Evolutionary conservation across 2,888 invertebrate genomes (phyloP).

Genomic region (Coremacera marginata): DNA sequence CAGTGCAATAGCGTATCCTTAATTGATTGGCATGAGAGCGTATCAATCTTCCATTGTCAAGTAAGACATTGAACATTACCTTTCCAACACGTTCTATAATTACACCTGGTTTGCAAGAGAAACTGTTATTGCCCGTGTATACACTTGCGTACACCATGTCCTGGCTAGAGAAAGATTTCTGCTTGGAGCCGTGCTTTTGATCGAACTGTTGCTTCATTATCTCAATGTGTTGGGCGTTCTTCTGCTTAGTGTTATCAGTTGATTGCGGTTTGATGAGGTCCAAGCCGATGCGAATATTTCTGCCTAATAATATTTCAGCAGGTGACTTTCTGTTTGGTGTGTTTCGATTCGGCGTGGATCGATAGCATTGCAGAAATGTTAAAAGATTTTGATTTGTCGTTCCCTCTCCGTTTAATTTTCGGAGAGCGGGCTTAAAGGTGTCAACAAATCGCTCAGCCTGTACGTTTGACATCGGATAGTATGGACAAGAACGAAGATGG

Average conservation of each 20-base stretch:
- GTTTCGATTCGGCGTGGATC: slow-evolving; percentile 47
- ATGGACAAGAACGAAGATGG: slow-evolving; percentile 37
- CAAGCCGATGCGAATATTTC: slow-evolving; percentile 42
- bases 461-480: slow-evolving; percentile 48
- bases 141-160: too few relatives aligned
- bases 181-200: too few relatives aligned
- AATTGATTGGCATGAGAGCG: background rate
- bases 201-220: too few relatives aligned
- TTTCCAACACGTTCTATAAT: slow-evolving; percentile 16
- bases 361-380: slow-evolving; percentile 45
- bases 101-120: slow-evolving; percentile 23
- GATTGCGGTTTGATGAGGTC: slow-evolving; percentile 42
- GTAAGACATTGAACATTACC: background rate
- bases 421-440: slow-evolving; percentile 46
- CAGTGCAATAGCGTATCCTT: background rate
- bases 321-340: slow-evolving; percentile 43
- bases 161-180: too few relatives aligned
- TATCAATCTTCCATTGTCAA: background rate
- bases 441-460: slow-evolving; percentile 50
- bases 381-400: slow-evolving; percentile 40
- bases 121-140: slow-evolving; percentile 19
- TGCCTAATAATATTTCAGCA: slow-evolving; percentile 46
- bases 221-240: background rate
- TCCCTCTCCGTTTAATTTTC: slow-evolving; percentile 44
- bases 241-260: background rate